Conservation (phyloP, 2,888 invertebrate genomes). For the Hypercompe scribonia region DNA sequence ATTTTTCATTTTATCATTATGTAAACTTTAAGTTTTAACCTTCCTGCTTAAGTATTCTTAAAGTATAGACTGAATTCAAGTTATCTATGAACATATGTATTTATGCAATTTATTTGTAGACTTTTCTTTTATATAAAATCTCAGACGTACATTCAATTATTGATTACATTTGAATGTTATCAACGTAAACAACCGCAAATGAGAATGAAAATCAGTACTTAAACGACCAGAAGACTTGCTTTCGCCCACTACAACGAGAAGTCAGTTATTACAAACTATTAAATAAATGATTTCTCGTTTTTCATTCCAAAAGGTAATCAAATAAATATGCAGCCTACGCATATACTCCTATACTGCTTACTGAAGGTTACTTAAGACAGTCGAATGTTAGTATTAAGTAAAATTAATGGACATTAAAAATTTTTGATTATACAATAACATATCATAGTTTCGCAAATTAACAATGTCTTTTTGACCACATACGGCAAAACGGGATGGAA, state of each 20-base stretch:
- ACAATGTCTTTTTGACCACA: constrained; percentile 21
- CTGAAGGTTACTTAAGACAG: constrained; percentile 4
- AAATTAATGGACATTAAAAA: constrained; percentile 34
- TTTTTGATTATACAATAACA: constrained; percentile 26
- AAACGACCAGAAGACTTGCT: background rate
- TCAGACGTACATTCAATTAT: background rate
- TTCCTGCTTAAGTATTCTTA: no score
- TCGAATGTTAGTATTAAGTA: constrained; percentile 23
- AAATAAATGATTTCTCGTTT: constrained; percentile 5
- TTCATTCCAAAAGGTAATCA: constrained; percentile 5
- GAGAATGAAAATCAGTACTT: background rate
- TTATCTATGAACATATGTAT: no score
- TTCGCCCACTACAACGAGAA: background rate
- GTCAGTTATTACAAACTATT: constrained; percentile 5
- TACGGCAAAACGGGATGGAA: background rate
- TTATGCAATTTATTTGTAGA: background rate
- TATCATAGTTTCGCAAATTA: constrained; percentile 25
- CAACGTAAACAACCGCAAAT: background rate
- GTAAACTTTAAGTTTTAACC: no score
- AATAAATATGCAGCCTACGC: constrained; percentile 3
- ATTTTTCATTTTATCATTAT: no score
- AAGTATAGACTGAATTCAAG: no score
- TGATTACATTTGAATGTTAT: background rate
- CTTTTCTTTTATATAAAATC: background rate
- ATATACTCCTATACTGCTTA: background rate